Conservation (phyloP, 2,113 vertebrate genomes). For the Halichoerus grypus region DNA sequence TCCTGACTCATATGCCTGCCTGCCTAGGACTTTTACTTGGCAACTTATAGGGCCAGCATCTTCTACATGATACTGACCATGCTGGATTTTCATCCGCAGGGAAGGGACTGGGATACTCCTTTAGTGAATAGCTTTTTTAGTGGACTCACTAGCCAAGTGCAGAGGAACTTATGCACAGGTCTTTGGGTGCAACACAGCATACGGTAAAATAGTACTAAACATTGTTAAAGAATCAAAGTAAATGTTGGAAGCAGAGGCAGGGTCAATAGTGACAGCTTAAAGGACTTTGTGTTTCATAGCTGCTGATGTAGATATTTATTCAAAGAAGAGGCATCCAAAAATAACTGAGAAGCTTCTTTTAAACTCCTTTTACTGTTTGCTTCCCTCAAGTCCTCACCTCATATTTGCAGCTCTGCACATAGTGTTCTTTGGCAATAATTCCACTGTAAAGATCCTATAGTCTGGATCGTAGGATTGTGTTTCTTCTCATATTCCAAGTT, state of each 20-base stretch:
- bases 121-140: background rate
- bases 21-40: background rate
- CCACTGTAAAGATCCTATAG: background rate
- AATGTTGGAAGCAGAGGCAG: background rate
- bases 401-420: background rate
- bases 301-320: background rate
- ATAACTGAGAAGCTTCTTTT: background rate
- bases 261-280: background rate
- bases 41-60: background rate
- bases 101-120: background rate
- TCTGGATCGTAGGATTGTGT: background rate
- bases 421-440: background rate
- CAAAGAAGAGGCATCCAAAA: background rate
- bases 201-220: background rate
- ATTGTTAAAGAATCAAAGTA: background rate
- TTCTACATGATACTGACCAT: background rate
- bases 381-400: background rate
- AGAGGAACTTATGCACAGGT: background rate
- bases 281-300: background rate
- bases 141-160: background rate
- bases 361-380: background rate
- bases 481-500: background rate
- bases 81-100: background rate
- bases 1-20: background rate
- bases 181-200: background rate